Conservation (phyloP, 2,113 vertebrate species). For the Uropsilus gracilis region DNA sequence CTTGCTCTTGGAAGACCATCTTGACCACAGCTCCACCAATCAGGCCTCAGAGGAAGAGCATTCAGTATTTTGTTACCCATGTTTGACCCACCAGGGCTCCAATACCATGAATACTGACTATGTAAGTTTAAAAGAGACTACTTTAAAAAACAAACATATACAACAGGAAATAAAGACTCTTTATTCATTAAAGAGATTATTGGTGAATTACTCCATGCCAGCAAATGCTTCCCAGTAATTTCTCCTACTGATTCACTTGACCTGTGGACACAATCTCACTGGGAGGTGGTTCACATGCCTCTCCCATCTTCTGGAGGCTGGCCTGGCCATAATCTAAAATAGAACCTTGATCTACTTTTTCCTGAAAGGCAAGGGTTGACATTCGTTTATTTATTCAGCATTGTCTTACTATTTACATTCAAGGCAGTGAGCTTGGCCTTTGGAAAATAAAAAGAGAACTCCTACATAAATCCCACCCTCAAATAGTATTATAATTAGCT, state of each 20-base stretch:
- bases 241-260: background rate
- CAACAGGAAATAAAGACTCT: background rate
- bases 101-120: background rate
- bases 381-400: background rate
- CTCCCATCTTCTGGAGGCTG: background rate
- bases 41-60: background rate
- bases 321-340: background rate
- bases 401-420: background rate
- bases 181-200: background rate
- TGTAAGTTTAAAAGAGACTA: conserved; percentile 12
- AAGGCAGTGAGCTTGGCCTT: background rate
- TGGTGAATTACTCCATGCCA: background rate
- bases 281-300: background rate
- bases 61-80: background rate
- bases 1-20: background rate
- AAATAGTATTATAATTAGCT: background rate
- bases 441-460: background rate
- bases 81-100: background rate
- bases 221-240: background rate
- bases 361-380: background rate
- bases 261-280: background rate
- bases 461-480: background rate
- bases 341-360: background rate
- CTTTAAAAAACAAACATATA: background rate
- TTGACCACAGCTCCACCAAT: background rate